Evolutionary conservation across 2,797 vertebrate genomes (phyloP).

Genomic region (Scyliorhinus canicula): DNA sequence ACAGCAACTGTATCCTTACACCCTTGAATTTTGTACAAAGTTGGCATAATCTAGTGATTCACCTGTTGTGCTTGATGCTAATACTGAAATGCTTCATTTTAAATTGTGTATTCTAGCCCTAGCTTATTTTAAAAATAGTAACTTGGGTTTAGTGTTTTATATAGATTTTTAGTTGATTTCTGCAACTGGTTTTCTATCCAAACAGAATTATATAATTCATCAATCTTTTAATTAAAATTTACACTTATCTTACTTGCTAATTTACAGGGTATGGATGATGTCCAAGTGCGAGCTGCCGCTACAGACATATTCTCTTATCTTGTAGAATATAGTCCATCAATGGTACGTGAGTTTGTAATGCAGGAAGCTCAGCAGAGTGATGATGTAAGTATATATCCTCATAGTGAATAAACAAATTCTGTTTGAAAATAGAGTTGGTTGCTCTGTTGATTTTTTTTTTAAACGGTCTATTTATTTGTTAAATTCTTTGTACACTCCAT

Average conservation of each 20-base stretch:
- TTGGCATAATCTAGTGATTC: not conserved
- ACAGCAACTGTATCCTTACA: not conserved
- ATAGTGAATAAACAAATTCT: not conserved
- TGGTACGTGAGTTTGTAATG: conserved; percentile 98
- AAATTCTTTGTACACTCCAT: not conserved
- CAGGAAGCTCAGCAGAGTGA: conserved; percentile 97
- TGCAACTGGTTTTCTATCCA: not conserved
- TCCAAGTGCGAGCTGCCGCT: conserved; percentile 92
- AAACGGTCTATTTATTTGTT: not conserved
- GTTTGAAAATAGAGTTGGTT: not conserved
- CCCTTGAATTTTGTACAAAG: not conserved
- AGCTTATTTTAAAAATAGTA: not conserved
- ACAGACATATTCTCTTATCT: conserved; percentile 99
- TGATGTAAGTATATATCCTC: conserved; percentile 67
- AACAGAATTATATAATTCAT: not conserved
- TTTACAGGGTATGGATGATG: conserved; percentile 89
- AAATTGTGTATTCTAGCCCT: not conserved
- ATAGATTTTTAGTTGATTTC: not conserved
- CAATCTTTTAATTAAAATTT: not conserved
- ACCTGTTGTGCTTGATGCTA: not conserved
- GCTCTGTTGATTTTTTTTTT: not conserved
- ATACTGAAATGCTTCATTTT: not conserved
- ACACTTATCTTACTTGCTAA: not conserved
- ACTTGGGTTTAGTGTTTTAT: not conserved
- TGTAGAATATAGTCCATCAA: conserved; percentile 98